Evolutionary conservation across 2,888 invertebrate genomes (phyloP), one percentile per base, ranked within the genome.

Genomic region (Shargacucullia verbasci): DNA sequence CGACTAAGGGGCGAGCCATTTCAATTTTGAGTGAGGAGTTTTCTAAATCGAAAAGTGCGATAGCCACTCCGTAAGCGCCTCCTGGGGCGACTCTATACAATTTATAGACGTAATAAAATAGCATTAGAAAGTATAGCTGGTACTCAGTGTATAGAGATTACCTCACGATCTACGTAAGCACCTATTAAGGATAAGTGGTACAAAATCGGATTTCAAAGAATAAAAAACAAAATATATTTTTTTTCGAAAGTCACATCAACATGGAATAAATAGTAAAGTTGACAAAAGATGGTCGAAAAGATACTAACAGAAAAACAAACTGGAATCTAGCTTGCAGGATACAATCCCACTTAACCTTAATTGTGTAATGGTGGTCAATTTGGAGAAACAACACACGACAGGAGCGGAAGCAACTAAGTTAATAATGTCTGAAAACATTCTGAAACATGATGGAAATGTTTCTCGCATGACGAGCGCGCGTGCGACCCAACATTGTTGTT

Each of bases 31-130:
- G 82, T 85, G 85, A 89, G 85, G 83, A 84, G 86, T 83, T 81
- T 75, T 84, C 85, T 87, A 89, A 91, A 90, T 89, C 85, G 88
- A 86, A 90, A 85, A 84, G 75, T 77, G 82, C 91, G 90, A 90
- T 91, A 89, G 91, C 89, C 90, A 85, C 84, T 88, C 84, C 77
- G 78, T 75, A 84, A 84, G 81, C 86, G 87, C 89, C 89, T 91
- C 91, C 88, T 82, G 92, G 92, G 90, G 90, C 89, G 89, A 87
- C 68, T 89, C 89, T 80, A 80, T 84, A 83, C 85, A 86, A 91
- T 92, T 93, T 93, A 93, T 92, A 82, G 90, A 80, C 82, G 89
- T 82, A 89, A 92, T 93, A 92, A 92, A 92, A 86, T 79, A 78
- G 85, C 83, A 86, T 87, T 87, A 84, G 85, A 84, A 85, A 81